Evolutionary conservation across 2,888 invertebrate species (phyloP), one percentile per base, ranked within the genome.

Genomic region (Cosmopolites sordidus): DNA sequence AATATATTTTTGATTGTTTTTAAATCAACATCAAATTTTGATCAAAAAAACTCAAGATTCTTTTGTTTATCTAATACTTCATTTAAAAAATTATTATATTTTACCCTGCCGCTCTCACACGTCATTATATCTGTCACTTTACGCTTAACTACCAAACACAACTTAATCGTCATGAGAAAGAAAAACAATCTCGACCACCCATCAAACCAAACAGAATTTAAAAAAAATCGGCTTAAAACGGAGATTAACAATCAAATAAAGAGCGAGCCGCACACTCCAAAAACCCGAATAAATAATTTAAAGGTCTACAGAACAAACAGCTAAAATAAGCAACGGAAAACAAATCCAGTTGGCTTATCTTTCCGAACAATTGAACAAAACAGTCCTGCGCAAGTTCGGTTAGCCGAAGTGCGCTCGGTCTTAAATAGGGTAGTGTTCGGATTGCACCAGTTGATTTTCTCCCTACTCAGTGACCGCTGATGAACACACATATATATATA

Each of bases 281-380:
- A 12, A 12, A 50, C 47, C 18, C 67, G 43, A 66, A 70, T 70
- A 70, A 69, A 69, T 69, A 67, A 69, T 69, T 69, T 67, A 69
- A 39, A 67, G 64, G 64, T 61, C 63, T 61, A 55, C 61, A 63
- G 64, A 66, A 61, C 66, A 65, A 64, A 62, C 64, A 59, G 53
- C 4, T 58, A 63, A 66, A 63, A 62, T 62, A 64, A 57, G 55
- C 56, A 46, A 60, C 60, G 62, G 58, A 60, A 64, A 64, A 64
- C 61, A 69, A 69, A 69, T 69, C 69, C 64, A 56, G 64, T 67
- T 66, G 70, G 72, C 69, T 73, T 71, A 72, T 72, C 71, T 71
- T 73, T 71, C 69, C 72, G 56, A 69, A 73, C 73, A 73, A 73
- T 73, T 73, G 71, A 68, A 56, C 61, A 55, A 22, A 22, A 22